Conservation (phyloP, 1,140 invertebrate genomes). For the Contarinia nasturtii region DNA sequence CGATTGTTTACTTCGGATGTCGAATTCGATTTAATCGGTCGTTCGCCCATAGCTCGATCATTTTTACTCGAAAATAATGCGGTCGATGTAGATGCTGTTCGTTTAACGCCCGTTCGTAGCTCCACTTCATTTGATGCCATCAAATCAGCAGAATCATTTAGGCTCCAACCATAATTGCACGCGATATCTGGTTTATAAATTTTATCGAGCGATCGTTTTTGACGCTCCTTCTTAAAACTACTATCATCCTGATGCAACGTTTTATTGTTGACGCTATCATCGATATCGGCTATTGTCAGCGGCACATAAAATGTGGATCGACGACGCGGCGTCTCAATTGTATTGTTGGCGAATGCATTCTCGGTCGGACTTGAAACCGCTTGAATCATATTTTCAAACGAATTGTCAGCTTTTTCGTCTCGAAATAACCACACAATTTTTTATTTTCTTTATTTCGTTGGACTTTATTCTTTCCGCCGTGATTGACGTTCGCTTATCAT, state of each 20-base stretch:
- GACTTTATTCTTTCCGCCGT: too few species aligned
- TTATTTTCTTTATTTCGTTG: too few species aligned
- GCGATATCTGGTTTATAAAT: slow-evolving; percentile 3
- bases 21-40: neutral
- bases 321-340: slow-evolving; percentile 21
- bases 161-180: slow-evolving; percentile 20
- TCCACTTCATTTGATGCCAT: too few species aligned
- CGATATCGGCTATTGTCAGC: slow-evolving; percentile 13
- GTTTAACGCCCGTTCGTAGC: too few species aligned
- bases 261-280: neutral
- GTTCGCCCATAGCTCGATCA: neutral
- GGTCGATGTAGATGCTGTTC: neutral
- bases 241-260: slow-evolving; percentile 6
- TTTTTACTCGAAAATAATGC: neutral
- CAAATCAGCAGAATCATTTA: neutral
- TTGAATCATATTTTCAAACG: too few species aligned
- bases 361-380: too few species aligned
- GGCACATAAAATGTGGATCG: slow-evolving; percentile 39
- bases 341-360: too few species aligned
- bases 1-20: too few species aligned
- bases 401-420: too few species aligned
- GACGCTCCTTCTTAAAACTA: neutral
- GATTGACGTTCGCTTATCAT: too few species aligned
- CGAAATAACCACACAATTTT: too few species aligned
- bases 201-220: neutral